These are phyloP conservation scores for Pelagia noctiluca DNA, from an alignment of 30 jellyfish, hydroid and myxozoan species.

Conservation along the genomic window DNA sequence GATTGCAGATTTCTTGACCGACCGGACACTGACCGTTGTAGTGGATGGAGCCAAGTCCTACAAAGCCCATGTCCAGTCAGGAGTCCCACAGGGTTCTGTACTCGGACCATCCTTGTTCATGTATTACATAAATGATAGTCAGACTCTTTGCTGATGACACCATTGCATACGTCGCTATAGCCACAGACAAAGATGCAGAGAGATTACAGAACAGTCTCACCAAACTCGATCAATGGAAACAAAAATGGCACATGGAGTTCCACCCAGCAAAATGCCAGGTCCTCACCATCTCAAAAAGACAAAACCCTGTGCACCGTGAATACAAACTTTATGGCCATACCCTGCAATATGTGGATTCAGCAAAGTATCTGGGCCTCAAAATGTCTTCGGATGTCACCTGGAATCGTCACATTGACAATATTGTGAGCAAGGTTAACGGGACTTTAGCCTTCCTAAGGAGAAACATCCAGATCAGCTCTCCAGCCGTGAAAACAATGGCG, in stretches of 20 bases:
- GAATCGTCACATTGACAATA: too few species aligned
- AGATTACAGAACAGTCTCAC: conserved; percentile 21
- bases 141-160: conserved; percentile 40
- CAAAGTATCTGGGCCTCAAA: too few species aligned
- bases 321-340: too few species aligned
- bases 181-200: conserved; percentile 17
- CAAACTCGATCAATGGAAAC: conserved; percentile 33
- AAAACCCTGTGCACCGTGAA: too few species aligned
- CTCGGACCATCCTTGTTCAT: conserved; percentile 29
- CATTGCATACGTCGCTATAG: conserved; percentile 19
- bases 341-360: too few species aligned
- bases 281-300: too few species aligned
- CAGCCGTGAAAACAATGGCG: too few species aligned
- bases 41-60: conserved; percentile 42
- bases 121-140: conserved; percentile 24
- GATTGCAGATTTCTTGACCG: conserved; percentile 30
- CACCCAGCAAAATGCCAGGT: too few species aligned
- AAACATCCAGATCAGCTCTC: too few species aligned
- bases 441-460: too few species aligned
- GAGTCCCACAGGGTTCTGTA: conserved; percentile 40
- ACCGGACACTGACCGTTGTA: conserved; percentile 42
- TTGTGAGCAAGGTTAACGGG: too few species aligned
- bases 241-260: conserved; percentile 56
- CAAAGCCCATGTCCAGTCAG: conserved; percentile 20
- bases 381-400: too few species aligned